Percentiles rank a stretch among this genome's conserved stretches.
Evolutionary conservation across 2,113 vertebrate genomes (phyloP).

Genomic region (Leiothrix lutea): DNA sequence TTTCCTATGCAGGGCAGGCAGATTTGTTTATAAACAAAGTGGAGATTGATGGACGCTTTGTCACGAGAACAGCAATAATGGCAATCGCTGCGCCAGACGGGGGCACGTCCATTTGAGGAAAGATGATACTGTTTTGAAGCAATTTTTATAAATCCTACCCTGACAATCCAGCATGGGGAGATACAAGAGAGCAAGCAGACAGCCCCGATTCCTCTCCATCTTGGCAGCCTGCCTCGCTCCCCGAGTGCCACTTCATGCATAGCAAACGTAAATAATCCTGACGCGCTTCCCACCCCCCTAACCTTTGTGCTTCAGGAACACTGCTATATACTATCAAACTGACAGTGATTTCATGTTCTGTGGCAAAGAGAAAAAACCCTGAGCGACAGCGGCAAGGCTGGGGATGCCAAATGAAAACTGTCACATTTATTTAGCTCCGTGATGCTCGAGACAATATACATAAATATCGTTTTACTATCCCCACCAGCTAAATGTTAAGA

Average conservation of each 20-base stretch:
- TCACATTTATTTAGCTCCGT: slow-evolving; percentile 36
- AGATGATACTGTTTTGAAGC: slow-evolving; percentile 43
- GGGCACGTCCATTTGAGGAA: slow-evolving; percentile 27
- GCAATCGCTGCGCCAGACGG: not conserved
- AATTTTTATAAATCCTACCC: slow-evolving; percentile 37
- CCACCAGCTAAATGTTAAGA: not conserved
- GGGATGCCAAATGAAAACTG: slow-evolving; percentile 41
- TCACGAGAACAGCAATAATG: slow-evolving; percentile 3
- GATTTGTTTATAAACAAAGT: slow-evolving; percentile 62
- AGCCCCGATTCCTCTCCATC: not conserved
- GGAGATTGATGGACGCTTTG: slow-evolving; percentile 21
- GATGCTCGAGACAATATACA: slow-evolving; percentile 23
- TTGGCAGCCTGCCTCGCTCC: slow-evolving; percentile 3
- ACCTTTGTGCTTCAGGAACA: slow-evolving; percentile 25
- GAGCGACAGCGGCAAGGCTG: slow-evolving; percentile 49
- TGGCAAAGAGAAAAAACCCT: slow-evolving; percentile 40
- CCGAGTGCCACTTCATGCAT: not conserved
- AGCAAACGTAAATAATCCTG: slow-evolving; percentile 22
- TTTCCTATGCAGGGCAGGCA: slow-evolving; percentile 29
- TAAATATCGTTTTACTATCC: slow-evolving; percentile 21
- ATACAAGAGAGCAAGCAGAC: not conserved
- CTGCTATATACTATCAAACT: slow-evolving; percentile 7
- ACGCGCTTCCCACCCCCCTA: not conserved
- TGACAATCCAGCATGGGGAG: slow-evolving; percentile 36
- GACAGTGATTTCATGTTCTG: slow-evolving; percentile 48